These are phyloP conservation scores for Rousettus madagascariensis DNA, from an alignment of 2,797 vertebrate species.

Conservation along the genomic window DNA sequence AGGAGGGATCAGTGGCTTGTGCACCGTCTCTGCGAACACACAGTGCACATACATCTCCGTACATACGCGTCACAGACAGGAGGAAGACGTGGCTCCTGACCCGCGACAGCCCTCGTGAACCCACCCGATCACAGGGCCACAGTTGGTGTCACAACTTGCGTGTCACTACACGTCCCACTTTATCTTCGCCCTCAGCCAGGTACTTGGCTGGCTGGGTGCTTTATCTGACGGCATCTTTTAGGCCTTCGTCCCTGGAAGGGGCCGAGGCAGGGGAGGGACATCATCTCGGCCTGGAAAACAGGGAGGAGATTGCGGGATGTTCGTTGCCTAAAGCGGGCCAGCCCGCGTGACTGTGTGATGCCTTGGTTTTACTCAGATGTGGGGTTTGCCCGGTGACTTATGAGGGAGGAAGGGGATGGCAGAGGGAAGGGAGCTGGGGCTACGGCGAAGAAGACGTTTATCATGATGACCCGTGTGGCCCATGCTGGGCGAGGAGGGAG, in stretches of 20 bases:
- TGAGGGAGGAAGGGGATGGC: background rate
- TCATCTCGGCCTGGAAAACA: background rate
- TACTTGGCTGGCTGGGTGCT: background rate
- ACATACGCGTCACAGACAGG: background rate
- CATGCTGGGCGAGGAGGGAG: background rate
- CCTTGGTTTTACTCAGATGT: background rate
- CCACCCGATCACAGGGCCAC: background rate
- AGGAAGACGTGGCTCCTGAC: background rate
- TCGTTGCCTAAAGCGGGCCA: too few relatives aligned
- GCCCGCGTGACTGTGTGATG: background rate
- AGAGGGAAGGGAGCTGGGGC: background rate
- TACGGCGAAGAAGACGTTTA: accelerated
- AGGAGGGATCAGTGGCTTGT: background rate
- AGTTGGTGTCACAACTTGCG: background rate
- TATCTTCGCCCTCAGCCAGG: background rate
- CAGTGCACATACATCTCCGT: accelerated
- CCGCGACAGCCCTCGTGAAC: too few relatives aligned
- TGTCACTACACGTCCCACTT: accelerated
- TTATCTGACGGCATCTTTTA: background rate
- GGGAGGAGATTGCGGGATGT: background rate
- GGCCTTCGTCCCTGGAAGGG: background rate
- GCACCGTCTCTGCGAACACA: background rate
- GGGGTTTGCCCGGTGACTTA: background rate
- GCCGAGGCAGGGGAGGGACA: background rate
- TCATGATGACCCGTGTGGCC: accelerated